Percentiles rank a stretch among this genome's conserved stretches.
Conservation (phyloP, 2,797 vertebrate species). For the Typhlichthys subterraneus region DNA sequence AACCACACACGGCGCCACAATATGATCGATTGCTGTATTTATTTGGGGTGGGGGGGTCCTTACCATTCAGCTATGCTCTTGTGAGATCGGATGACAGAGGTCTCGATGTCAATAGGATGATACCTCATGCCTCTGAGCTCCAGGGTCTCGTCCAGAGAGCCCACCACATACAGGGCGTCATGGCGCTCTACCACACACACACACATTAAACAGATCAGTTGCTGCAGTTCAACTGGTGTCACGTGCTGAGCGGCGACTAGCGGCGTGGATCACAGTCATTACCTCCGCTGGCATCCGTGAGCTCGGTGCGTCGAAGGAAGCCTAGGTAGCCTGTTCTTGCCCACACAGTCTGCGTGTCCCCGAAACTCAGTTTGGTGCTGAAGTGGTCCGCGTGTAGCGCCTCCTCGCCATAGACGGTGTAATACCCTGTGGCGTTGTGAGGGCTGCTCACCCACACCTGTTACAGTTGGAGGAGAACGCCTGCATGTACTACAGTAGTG, state of each 20-base stretch:
- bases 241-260: too few species aligned
- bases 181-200: conserved; percentile 80
- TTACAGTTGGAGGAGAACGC: conserved; percentile 6
- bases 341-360: conserved; percentile 93
- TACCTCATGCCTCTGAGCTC: conserved; percentile 91
- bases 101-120: conserved; percentile 91
- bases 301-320: conserved; percentile 92
- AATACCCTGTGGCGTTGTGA: conserved; percentile 94
- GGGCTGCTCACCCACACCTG: conserved; percentile 97
- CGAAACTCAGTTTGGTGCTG: conserved; percentile 90
- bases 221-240: background rate
- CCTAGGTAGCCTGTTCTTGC: conserved; percentile 94
- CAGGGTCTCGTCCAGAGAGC: conserved; percentile 87
- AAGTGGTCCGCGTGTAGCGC: conserved; percentile 94
- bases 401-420: conserved; percentile 93
- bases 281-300: conserved; percentile 96
- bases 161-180: conserved; percentile 88
- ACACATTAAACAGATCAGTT: background rate
- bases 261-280: conserved; percentile 33
- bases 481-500: background rate
- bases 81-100: conserved; percentile 87
- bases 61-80: conserved; percentile 92
- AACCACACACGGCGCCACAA: too few species aligned
- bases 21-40: too few species aligned
- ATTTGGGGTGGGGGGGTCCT: conserved; percentile 36